These are phyloP conservation scores for Synanceia verrucosa DNA, from an alignment of 2,797 vertebrate species.

Conservation along the genomic window DNA sequence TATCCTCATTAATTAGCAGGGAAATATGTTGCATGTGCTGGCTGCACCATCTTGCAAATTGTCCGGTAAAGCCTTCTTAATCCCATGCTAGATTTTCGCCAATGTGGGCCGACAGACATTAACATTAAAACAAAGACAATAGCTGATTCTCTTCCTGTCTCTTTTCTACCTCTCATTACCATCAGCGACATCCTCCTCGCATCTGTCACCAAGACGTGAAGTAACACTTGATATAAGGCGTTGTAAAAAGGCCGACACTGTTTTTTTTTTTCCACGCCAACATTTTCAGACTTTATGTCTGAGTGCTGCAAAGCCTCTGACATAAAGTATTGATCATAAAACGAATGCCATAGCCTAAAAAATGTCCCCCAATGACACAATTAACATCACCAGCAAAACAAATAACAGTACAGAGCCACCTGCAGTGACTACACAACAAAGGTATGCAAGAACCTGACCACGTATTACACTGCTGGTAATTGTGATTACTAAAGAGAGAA, in stretches of 20 bases:
- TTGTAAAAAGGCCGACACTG: conserved; percentile 27
- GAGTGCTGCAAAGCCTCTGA: conserved; percentile 8
- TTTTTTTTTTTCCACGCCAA: conserved; percentile 25
- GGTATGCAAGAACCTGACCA: conserved; percentile 44
- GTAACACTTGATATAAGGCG: conserved; percentile 35
- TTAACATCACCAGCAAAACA: conserved; percentile 41
- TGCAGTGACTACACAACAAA: conserved; percentile 31
- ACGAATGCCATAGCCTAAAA: conserved; percentile 23
- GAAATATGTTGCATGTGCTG: conserved; percentile 34
- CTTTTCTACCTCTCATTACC: conserved; percentile 1
- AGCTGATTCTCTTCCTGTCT: conserved; percentile 41
- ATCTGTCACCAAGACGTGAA: conserved; percentile 18
- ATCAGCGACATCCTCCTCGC: conserved; percentile 9
- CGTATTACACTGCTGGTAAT: conserved; percentile 61
- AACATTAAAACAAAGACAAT: conserved; percentile 33
- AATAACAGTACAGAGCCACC: conserved; percentile 38
- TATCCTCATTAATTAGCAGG: conserved; percentile 28
- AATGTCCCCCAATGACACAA: conserved; percentile 40
- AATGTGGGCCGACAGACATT: conserved; percentile 25
- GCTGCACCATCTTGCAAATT: conserved; percentile 38
- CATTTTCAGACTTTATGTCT: conserved; percentile 7
- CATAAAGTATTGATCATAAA: conserved; percentile 41
- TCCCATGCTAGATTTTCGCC: conserved; percentile 37
- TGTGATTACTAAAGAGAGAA: conserved; percentile 58
- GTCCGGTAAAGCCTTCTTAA: conserved; percentile 56